phyloP scores from a whole-genome alignment of 2,797 vertebrate species.

The Dromococcyx pavoninus region DNA sequence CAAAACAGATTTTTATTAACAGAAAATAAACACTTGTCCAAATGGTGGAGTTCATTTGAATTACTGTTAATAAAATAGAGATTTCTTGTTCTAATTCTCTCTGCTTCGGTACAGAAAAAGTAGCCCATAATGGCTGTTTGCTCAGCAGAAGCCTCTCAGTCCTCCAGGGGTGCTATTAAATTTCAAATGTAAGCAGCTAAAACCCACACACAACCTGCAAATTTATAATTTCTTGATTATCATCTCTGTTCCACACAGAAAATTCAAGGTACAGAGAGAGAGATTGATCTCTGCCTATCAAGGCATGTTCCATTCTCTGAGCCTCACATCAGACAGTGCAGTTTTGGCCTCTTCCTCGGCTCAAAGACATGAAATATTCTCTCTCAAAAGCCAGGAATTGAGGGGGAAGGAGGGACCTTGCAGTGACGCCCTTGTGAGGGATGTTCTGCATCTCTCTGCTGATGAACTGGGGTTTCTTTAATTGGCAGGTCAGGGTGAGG shows the following conservation, averaged over 20 bases:
- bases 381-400: neutral
- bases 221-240: neutral
- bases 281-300: neutral
- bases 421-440: neutral
- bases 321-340: neutral
- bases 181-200: neutral
- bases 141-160: neutral
- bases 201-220: neutral
- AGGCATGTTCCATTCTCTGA: neutral
- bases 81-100: neutral
- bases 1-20: slow-evolving; percentile 78
- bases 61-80: slow-evolving; percentile 65
- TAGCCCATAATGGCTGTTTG: neutral
- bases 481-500: neutral
- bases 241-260: neutral
- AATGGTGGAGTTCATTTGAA: slow-evolving; percentile 36
- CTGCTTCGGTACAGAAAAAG: neutral
- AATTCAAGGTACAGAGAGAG: neutral
- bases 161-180: neutral
- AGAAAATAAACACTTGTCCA: slow-evolving; percentile 75
- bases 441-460: neutral
- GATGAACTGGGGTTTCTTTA: neutral
- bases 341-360: neutral
- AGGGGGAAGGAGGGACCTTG: neutral
- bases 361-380: neutral